A percentile compares a stretch with the other conserved stretches of the same genome.
Evolutionary conservation across 35 echinoderm and acorn worm genomes (phyloP).

Genomic region (Lytechinus pictus): DNA sequence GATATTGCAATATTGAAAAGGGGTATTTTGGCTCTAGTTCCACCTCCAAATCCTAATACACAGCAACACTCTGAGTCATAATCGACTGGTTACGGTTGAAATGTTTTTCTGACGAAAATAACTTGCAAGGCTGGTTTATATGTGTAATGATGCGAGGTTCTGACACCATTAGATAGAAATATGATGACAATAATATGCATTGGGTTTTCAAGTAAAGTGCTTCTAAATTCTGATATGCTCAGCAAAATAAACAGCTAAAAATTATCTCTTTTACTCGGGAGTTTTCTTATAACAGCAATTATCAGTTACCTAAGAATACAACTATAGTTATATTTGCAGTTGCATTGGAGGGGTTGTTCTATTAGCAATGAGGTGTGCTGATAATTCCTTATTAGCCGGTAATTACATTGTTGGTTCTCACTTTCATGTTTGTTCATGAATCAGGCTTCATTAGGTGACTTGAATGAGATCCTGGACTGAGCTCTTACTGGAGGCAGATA

Average conservation of each 20-base stretch:
- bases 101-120: not conserved
- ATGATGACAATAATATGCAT: conserved; percentile 4
- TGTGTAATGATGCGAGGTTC: not conserved
- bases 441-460: not conserved
- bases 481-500: not conserved
- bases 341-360: not conserved
- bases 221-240: not conserved
- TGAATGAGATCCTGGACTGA: not conserved
- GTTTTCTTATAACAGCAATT: not conserved
- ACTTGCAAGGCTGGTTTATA: not conserved
- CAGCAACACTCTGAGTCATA: not conserved
- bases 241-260: not conserved
- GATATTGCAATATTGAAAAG: not conserved
- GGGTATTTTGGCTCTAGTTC: not conserved
- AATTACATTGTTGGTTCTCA: not conserved
- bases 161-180: not conserved
- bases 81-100: not conserved
- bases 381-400: not conserved
- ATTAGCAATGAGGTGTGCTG: no score
- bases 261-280: not conserved
- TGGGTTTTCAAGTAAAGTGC: not conserved
- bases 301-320: not conserved
- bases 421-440: not conserved
- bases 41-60: not conserved
- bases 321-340: not conserved